Evolutionary conservation across 2,797 vertebrate genomes (phyloP), one percentile per base, ranked within the genome.

Genomic region (Oryzias sinensis): DNA sequence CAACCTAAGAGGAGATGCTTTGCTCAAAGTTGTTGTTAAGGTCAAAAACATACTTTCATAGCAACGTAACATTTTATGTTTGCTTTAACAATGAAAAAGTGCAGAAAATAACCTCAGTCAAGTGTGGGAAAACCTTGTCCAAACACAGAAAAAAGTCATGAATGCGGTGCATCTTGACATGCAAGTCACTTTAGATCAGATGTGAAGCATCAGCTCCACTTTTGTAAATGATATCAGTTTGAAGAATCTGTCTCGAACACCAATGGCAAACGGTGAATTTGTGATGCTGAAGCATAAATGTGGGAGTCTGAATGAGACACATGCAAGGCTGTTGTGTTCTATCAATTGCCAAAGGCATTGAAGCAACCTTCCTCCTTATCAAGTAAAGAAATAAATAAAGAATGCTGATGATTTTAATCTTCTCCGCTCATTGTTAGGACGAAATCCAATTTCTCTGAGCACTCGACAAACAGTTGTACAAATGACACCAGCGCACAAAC

Each of bases 261-360:
- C 43, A 22, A 54, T 27, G 50, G 51, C 42, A 42, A 48, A 56
- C 25, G 11, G 11, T 49, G 18, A 66, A 68, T 49, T 37, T 54
- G 49, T 65, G 62, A 70, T 5, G 40, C 20, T 33, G 43, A 63
- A 11, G 37, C 33, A 48, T 43, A 57, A 67, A 70, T 73, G 49
- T 61, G 40, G 9, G 7, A 43, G 22, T 18, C 49, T 49, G 47
- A 68, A 70, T 48, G 29, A 73, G 29, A 66, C 9, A n/a, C 37
- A 60, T 46, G 43, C 17, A 2, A 6, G 9, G 48, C 46, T 33
- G 50, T 71, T 67, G 49, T 55, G 45, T 56, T 49, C 41, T 11
- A 8, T 42, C 71, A 52, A 68, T 59, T 56, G 29, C 17, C 5
- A 43, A 57, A 61, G 37, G 20, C 43, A 56, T 16, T 27, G 33